A percentile compares a stretch with the other conserved stretches of the same genome.
Conservation (phyloP, 2,888 invertebrate species). For the Eupeodes latifasciatus region DNA sequence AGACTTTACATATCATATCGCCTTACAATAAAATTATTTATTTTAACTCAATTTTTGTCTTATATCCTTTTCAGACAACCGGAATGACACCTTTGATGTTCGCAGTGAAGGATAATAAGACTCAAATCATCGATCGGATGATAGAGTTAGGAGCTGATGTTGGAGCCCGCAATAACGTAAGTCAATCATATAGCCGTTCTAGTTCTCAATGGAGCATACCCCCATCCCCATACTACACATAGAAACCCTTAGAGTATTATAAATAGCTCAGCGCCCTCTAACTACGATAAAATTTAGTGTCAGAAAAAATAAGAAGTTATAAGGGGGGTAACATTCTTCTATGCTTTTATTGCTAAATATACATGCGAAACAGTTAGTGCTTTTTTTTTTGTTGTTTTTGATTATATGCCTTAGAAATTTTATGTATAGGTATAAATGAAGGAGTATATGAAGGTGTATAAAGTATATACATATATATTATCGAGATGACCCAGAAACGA, state of each 20-base stretch:
- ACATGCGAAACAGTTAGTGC: slow-evolving; percentile 47
- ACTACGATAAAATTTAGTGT: slow-evolving; percentile 35
- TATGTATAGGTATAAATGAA: slow-evolving; percentile 22
- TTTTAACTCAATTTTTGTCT: slow-evolving; percentile 25
- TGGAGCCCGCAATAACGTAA: slow-evolving; percentile 95
- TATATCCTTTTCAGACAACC: slow-evolving; percentile 88
- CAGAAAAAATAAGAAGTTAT: slow-evolving; percentile 2
- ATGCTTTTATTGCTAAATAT: background rate
- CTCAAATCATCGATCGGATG: slow-evolving; percentile 94
- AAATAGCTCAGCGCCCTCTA: slow-evolving; percentile 56
- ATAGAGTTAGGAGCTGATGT: slow-evolving; percentile 96
- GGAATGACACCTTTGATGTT: slow-evolving; percentile 98
- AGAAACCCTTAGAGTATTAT: slow-evolving; percentile 44
- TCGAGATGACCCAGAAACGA: slow-evolving; percentile 76
- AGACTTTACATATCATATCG: slow-evolving; percentile 14
- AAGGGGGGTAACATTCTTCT: background rate
- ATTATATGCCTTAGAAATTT: slow-evolving; percentile 59
- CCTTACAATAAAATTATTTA: slow-evolving; percentile 30
- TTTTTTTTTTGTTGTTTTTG: slow-evolving; percentile 40
- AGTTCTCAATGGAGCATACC: slow-evolving; percentile 77
- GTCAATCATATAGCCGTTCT: slow-evolving; percentile 80
- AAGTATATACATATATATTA: slow-evolving; percentile 20
- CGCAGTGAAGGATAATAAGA: slow-evolving; percentile 97
- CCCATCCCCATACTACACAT: slow-evolving; percentile 34
- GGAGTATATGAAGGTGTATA: no score